Percentiles rank a stretch among this genome's conserved stretches.
These are phyloP conservation scores for Anodontia alba DNA, from an alignment of 2,888 invertebrate species.

Conservation along the genomic window DNA sequence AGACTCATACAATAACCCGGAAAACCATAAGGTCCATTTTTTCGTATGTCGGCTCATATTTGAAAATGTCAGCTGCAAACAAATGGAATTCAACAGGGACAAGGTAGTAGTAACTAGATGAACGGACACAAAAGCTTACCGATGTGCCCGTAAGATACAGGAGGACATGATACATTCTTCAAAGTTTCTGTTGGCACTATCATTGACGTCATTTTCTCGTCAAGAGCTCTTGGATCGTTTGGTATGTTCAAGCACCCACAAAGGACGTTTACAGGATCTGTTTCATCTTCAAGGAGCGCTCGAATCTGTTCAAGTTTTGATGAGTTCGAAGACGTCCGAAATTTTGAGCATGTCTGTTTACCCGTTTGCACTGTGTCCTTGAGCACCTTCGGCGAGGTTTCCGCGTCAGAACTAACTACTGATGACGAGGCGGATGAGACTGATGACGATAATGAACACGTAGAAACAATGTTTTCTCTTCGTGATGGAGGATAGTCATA, in stretches of 20 bases:
- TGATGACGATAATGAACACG: background rate
- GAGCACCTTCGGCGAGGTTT: background rate
- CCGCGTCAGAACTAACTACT: background rate
- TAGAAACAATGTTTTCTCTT: background rate
- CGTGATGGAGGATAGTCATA: background rate
- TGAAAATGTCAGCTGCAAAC: too few relatives aligned
- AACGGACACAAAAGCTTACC: too few relatives aligned
- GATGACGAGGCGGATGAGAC: background rate
- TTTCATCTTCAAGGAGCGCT: constrained; percentile 45
- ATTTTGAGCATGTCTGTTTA: background rate
- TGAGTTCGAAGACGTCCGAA: too few relatives aligned
- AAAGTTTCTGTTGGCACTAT: constrained; percentile 37
- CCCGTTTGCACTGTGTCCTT: background rate
- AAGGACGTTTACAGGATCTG: constrained; percentile 44
- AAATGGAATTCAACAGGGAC: too few relatives aligned
- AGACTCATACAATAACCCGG: too few relatives aligned
- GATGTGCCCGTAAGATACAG: background rate
- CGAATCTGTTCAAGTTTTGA: constrained; percentile 52
- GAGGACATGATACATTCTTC: constrained; percentile 23
- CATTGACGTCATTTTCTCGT: constrained; percentile 52
- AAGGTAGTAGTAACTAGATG: too few relatives aligned
- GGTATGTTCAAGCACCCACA: constrained; percentile 54
- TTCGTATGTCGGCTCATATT: too few relatives aligned
- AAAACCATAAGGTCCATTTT: too few relatives aligned
- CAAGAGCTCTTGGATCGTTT: constrained; percentile 32